Evolutionary conservation across 2,113 vertebrate genomes (phyloP), one percentile per base, ranked within the genome.

Genomic region (Saguinus midas): DNA sequence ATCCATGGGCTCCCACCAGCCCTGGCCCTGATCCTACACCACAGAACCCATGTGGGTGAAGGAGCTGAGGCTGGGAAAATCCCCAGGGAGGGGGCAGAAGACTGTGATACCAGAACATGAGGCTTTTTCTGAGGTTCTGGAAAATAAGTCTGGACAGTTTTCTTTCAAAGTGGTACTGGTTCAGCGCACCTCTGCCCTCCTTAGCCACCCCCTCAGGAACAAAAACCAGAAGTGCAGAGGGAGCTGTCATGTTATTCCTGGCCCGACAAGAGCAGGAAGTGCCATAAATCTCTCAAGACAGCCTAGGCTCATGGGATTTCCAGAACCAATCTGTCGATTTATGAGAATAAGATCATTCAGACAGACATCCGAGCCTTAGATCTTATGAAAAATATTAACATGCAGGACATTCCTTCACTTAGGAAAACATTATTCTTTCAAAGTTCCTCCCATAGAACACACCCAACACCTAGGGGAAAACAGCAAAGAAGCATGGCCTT

Each of bases 271-370:
- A 29, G 80, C 37, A 29, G 97, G 93, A 96, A 97, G 85, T 52
- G 40, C 76, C 79, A 91, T 96, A 98, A 98, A 97, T 61, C 95
- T 96, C 78, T 81, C 57, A 90, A 96, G 86, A 94, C 50, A 43
- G 83, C 50, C 61, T 12, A 78, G 83, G 75, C 90, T 88, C 88
- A 11, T 40, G 78, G 81, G 87, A 86, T 91, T 87, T 92, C 94
- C 81, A 97, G 92, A 90, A 95, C 88, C 95, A 92, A 94, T 70
- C 76, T 3, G 20, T 82, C 35, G 0, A 83, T 96, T 96, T 95
- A 96, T 45, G 88, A 89, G 94, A 78, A 66, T 82, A 76, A 23
- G 90, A 93, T 86, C 90, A 90, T 81, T 80, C 73, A 86, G 73
- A 93, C 91, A 94, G 91, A 96, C 90, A 84, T 57, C 93, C 27